Percentiles rank a stretch among this genome's conserved stretches.
phyloP scores from a whole-genome alignment of 92 coral and sea anemone species.

The Siderastrea siderea region DNA sequence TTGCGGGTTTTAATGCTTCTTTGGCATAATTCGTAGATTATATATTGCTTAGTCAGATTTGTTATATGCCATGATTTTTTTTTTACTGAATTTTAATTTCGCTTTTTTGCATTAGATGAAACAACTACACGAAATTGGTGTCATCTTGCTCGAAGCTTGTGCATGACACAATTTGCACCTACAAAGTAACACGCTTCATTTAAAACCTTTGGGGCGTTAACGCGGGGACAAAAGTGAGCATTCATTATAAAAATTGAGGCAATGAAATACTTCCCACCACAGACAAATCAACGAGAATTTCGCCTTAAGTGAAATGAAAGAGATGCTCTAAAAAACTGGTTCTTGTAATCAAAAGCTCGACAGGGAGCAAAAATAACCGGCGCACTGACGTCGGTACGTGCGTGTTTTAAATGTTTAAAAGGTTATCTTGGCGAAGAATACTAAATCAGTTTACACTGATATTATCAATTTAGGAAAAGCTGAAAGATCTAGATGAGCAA shows the following conservation, averaged over 20 bases:
- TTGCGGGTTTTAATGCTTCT: neutral
- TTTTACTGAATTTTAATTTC: neutral
- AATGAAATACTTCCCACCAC: neutral
- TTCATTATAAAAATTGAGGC: slow-evolving; percentile 7
- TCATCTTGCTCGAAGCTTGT: neutral
- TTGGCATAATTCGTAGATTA: slow-evolving; percentile 1
- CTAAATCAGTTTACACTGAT: slow-evolving; percentile 24
- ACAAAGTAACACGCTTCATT: neutral
- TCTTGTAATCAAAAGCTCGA: slow-evolving; percentile 26
- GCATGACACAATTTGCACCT: neutral
- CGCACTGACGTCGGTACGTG: slow-evolving; percentile 7
- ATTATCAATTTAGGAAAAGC: slow-evolving; percentile 5
- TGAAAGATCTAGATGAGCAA: slow-evolving; percentile 9
- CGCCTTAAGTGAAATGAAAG: neutral
- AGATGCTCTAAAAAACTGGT: slow-evolving; percentile 8
- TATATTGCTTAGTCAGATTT: neutral
- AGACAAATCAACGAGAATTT: slow-evolving; percentile 9
- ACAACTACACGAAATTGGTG: neutral
- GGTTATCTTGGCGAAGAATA: slow-evolving; percentile 17
- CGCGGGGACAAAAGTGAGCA: slow-evolving; percentile 14
- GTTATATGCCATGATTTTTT: neutral
- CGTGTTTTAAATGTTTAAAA: slow-evolving; percentile 22
- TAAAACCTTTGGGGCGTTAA: slow-evolving; percentile 15
- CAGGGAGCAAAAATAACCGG: slow-evolving; percentile 28
- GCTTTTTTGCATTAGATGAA: neutral